Evolutionary conservation across 2,888 invertebrate species (phyloP).

Genomic region (Callyntrura sp.): DNA sequence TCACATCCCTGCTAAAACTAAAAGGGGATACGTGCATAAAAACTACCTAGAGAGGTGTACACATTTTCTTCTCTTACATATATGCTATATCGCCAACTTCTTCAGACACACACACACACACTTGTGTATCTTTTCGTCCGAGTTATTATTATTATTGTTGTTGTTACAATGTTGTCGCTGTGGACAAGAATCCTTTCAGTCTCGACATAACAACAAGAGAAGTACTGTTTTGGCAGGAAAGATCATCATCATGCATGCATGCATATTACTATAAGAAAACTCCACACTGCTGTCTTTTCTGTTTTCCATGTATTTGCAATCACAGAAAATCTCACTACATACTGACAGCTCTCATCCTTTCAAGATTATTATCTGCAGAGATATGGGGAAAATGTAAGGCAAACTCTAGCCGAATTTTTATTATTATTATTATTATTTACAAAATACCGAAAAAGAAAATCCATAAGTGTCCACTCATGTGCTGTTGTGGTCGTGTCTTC

Average conservation of each 20-base stretch:
- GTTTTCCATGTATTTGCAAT: slow-evolving; percentile 33
- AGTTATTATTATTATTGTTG: slow-evolving; percentile 3
- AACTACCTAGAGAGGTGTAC: neutral
- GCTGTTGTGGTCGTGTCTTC: slow-evolving; percentile 22
- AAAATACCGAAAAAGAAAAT: neutral
- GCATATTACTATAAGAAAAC: neutral
- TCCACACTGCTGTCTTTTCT: neutral
- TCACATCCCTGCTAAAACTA: slow-evolving; percentile 13
- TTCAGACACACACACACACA: neutral
- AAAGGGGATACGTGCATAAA: slow-evolving; percentile 20
- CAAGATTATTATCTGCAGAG: slow-evolving; percentile 33
- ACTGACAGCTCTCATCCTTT: slow-evolving; percentile 32
- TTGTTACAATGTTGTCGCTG: slow-evolving; percentile 57
- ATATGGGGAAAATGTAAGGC: slow-evolving; percentile 1
- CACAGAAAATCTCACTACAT: slow-evolving; percentile 28
- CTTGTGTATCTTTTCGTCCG: neutral
- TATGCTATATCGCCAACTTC: neutral
- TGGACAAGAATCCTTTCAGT: slow-evolving; percentile 52
- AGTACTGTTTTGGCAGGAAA: slow-evolving; percentile 32
- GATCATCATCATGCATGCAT: neutral
- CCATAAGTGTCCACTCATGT: neutral
- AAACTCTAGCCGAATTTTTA: slow-evolving; percentile 2
- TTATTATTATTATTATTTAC: neutral
- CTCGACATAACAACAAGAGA: slow-evolving; percentile 9
- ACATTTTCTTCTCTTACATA: neutral